phyloP scores from a whole-genome alignment of 1,140 invertebrate species.

The Cotesia glomerata region DNA sequence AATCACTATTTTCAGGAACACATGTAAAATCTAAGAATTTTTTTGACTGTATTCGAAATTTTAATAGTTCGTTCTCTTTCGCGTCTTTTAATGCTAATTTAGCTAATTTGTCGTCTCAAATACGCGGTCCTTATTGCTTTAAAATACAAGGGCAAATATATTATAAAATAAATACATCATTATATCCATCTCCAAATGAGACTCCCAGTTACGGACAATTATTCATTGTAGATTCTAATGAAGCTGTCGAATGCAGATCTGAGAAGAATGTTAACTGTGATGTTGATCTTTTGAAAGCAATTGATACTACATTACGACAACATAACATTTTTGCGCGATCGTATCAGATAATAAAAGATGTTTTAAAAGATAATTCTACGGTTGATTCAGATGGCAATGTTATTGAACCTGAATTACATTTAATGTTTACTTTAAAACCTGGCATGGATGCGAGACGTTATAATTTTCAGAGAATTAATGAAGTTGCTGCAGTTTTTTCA shows the following conservation, averaged over 20 bases:
- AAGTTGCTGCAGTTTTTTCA: slow-evolving; percentile 21
- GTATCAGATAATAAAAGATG: slow-evolving; percentile 19
- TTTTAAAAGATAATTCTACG: neutral
- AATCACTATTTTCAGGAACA: slow-evolving; percentile 1
- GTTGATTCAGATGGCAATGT: neutral
- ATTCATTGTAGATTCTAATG: neutral
- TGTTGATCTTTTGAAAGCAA: neutral
- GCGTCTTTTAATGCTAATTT: slow-evolving; percentile 21
- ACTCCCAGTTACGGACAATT: slow-evolving; percentile 8
- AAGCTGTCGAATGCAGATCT: neutral
- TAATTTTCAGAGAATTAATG: slow-evolving; percentile 11
- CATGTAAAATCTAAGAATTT: slow-evolving; percentile 9
- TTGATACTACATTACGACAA: slow-evolving; percentile 3
- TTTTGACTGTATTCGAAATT: slow-evolving; percentile 20
- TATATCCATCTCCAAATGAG: neutral
- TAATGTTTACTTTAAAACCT: neutral
- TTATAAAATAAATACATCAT: neutral
- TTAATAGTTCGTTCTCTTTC: slow-evolving; percentile 14
- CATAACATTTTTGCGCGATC: neutral
- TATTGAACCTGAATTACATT: slow-evolving; percentile 8
- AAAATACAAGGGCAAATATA: slow-evolving; percentile 17
- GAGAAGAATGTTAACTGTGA: neutral
- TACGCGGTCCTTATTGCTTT: slow-evolving; percentile 8
- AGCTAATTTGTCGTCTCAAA: neutral
- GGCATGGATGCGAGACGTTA: slow-evolving; percentile 10